Conservation (phyloP, 2,113 vertebrate species). For the Brachypodius melanocephalos region DNA sequence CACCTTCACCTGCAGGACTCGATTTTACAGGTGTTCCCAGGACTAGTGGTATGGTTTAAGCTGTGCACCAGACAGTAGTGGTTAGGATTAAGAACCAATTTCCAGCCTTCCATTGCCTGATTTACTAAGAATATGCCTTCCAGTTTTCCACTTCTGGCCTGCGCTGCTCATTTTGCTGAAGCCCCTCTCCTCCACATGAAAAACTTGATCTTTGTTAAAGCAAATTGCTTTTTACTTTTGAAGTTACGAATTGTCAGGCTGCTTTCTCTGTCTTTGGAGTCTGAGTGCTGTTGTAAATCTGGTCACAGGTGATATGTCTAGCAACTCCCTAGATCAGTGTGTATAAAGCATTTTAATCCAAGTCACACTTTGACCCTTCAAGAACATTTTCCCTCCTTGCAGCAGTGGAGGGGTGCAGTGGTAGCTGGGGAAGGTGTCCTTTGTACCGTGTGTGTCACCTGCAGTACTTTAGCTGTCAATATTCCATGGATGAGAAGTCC, state of each 20-base stretch:
- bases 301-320: not conserved
- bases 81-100: not conserved
- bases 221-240: not conserved
- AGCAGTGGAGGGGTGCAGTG: not conserved
- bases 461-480: not conserved
- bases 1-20: not conserved
- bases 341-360: not conserved
- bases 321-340: not conserved
- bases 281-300: not conserved
- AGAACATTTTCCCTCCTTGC: not conserved
- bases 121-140: not conserved
- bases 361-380: not conserved
- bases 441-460: not conserved
- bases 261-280: not conserved
- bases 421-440: not conserved
- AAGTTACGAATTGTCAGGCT: not conserved
- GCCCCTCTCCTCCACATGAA: not conserved
- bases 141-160: not conserved
- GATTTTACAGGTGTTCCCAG: not conserved
- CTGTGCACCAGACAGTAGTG: not conserved
- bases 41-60: not conserved
- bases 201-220: not conserved
- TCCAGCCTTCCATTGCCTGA: not conserved
- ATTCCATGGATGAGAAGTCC: not conserved
- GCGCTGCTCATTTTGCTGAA: not conserved